Percentiles rank a stretch among this genome's conserved stretches.
Conservation (phyloP, 2,113 vertebrate species). For the Sitta europaea region DNA sequence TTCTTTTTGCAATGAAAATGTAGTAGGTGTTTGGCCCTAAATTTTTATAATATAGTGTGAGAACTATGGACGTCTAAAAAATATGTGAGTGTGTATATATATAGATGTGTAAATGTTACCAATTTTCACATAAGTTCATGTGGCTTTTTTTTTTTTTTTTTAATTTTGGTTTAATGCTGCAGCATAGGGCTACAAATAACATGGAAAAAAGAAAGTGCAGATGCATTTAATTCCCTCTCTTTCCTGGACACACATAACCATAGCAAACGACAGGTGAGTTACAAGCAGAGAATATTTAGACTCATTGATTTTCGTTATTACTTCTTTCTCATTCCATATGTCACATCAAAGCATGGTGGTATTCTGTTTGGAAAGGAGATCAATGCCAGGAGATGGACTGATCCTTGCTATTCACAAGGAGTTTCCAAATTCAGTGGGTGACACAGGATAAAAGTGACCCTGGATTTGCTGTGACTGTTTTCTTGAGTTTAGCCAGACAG, state of each 20-base stretch:
- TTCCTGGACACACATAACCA: not conserved
- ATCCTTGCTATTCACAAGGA: slow-evolving; percentile 61
- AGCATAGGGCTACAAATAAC: not conserved
- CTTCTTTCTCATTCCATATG: slow-evolving; percentile 71
- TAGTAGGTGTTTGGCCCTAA: not conserved
- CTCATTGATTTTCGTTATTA: slow-evolving; percentile 75
- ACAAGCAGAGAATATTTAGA: slow-evolving; percentile 66
- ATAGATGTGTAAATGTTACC: not conserved
- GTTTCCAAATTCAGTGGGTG: slow-evolving; percentile 66
- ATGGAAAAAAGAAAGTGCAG: not conserved
- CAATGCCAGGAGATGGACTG: slow-evolving; percentile 47
- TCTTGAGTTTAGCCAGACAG: slow-evolving; percentile 27
- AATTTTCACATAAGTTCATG: not conserved
- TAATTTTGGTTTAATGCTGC: not conserved
- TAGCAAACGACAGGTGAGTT: slow-evolving; percentile 53
- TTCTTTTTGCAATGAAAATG: not conserved
- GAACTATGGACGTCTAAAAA: not conserved
- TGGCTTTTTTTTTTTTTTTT: not conserved
- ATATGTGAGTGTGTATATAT: fast-evolving
- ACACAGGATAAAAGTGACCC: slow-evolving; percentile 46
- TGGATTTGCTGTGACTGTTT: slow-evolving; percentile 9
- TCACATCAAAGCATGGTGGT: slow-evolving; percentile 64
- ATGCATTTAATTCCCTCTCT: not conserved
- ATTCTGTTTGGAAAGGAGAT: slow-evolving; percentile 68
- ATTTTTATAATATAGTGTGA: not conserved